Evolutionary conservation across 2,888 invertebrate genomes (phyloP), one percentile per base, ranked within the genome.

Genomic region (Panzeria rudis): DNA sequence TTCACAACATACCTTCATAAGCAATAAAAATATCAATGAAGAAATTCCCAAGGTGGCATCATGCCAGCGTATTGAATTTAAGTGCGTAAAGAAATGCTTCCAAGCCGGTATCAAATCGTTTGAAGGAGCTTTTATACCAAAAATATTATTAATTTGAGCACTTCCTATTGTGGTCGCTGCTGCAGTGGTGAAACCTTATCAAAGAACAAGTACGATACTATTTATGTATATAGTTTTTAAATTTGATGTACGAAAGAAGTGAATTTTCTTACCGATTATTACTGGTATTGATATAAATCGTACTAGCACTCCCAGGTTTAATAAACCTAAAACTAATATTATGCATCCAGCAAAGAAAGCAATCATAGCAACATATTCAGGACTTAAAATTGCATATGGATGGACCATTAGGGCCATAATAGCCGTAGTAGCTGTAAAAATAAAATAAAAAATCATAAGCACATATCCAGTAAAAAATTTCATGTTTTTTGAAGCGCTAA

Each of bases 211-310:
- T 15, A 9, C 2, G 8, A 35, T 17, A 32, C 17, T 47, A 1
- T 47, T 1, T 47, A 47, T 52, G 23, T 11, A 52, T 23, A 11
- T 52, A 25, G n/a, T n/a, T n/a, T n/a, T n/a, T n/a, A n/a, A n/a
- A n/a, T n/a, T n/a, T n/a, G n/a, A n/a, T 50, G 5, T 20, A 8
- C 1, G 8, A 50, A 20, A 50, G 2, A 50, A 1, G 6, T 15
- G 20, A 38, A 9, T 6, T 25, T 66, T 11, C 50, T 62, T 23
- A 85, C 85, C 97, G 38, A 95, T 95, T 73, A 97, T 97, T 1
- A 98, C 97, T 0, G 97, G 97, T 87, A 95, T 94, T 0, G 97
- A 97, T 90, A 98, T 97, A 90, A 97, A 97, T 88, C 97, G 96
- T 61, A 97, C 94, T 0, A 97, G 92, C 89, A 97, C 97, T 44